Conservation (phyloP, 2,113 vertebrate species). For the Lagopus muta region DNA sequence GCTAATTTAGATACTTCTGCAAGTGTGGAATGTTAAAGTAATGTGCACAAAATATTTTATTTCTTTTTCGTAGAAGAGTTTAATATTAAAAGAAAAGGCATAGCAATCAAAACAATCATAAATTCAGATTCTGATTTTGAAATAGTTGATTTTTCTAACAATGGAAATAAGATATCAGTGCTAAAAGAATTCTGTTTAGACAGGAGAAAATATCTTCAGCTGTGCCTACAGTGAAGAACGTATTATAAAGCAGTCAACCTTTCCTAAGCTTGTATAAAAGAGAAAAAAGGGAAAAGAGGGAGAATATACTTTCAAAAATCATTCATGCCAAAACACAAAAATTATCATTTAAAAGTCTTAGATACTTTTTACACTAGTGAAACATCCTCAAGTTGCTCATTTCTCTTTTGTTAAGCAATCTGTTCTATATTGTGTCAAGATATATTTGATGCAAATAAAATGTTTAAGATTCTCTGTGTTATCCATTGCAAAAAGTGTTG, state of each 20-base stretch:
- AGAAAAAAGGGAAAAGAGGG: neutral
- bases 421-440: constrained; percentile 16
- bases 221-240: constrained; percentile 26
- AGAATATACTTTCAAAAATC: constrained; percentile 45
- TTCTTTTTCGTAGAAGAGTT: neutral
- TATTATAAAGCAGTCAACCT: constrained; percentile 25
- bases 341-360: constrained; percentile 46
- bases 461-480: constrained; percentile 64
- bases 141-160: constrained; percentile 1
- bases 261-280: constrained; percentile 51
- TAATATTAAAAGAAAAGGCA: neutral
- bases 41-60: neutral
- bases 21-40: neutral
- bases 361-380: constrained; percentile 38
- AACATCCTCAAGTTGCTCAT: constrained; percentile 48
- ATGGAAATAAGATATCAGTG: neutral
- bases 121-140: constrained; percentile 1
- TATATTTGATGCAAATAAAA: constrained; percentile 59
- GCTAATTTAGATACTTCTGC: neutral
- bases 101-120: neutral
- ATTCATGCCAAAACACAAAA: constrained; percentile 28
- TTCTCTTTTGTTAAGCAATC: constrained; percentile 50
- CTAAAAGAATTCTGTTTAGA: constrained; percentile 37
- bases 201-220: constrained; percentile 17
- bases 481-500: constrained; percentile 61